phyloP scores from a whole-genome alignment of 2,113 vertebrate species.

The Melanostigma gelatinosum region DNA sequence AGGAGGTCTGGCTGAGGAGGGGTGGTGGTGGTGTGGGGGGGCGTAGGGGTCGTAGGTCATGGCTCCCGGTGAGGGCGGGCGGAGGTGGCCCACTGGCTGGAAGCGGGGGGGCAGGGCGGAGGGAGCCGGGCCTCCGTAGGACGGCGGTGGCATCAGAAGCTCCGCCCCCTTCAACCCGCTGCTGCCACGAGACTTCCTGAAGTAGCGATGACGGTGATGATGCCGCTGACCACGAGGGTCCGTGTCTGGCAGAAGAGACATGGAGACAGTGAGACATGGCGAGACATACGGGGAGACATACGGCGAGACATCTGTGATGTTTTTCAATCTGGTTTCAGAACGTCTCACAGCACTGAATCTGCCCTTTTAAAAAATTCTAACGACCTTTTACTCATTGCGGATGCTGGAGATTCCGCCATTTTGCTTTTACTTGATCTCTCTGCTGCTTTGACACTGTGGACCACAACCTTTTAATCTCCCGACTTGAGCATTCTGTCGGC shows the following conservation, averaged over 20 bases:
- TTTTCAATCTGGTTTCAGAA: too few relatives aligned
- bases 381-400: too few relatives aligned
- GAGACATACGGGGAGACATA: too few relatives aligned
- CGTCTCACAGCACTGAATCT: too few relatives aligned
- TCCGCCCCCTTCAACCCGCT: slow-evolving; percentile 84
- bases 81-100: slow-evolving; percentile 81
- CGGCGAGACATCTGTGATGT: too few relatives aligned
- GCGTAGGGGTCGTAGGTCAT: slow-evolving; percentile 80
- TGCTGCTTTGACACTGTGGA: too few relatives aligned
- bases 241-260: slow-evolving; percentile 76
- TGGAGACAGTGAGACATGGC: too few relatives aligned
- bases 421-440: too few relatives aligned
- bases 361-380: too few relatives aligned
- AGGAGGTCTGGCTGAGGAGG: slow-evolving; percentile 73
- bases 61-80: slow-evolving; percentile 64
- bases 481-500: too few relatives aligned
- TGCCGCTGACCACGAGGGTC: slow-evolving; percentile 80
- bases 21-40: slow-evolving; percentile 65
- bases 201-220: slow-evolving; percentile 82
- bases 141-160: slow-evolving; percentile 78
- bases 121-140: slow-evolving; percentile 78
- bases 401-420: too few relatives aligned
- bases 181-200: slow-evolving; percentile 85
- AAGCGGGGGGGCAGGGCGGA: slow-evolving; percentile 84
- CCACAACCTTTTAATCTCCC: too few relatives aligned